Evolutionary conservation across 2,888 invertebrate species (phyloP).

Genomic region (Lampropteryx suffumata): DNA sequence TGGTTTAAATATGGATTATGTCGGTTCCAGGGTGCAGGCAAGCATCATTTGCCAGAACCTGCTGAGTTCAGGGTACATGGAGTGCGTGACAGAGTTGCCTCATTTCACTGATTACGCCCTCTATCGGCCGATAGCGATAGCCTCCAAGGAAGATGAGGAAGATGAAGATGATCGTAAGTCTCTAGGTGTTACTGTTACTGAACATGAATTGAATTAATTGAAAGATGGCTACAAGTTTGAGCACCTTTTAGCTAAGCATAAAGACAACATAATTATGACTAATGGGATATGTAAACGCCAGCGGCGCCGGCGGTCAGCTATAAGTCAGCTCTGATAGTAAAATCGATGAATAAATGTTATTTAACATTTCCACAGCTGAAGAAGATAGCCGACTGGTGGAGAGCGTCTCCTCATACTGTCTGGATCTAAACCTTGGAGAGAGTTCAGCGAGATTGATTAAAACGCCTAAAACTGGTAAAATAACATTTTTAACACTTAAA

Average conservation of each 20-base stretch:
- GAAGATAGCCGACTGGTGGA: slow-evolving; percentile 63
- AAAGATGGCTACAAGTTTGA: too few species aligned
- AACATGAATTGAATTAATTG: too few species aligned
- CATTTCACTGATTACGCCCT: slow-evolving; percentile 85
- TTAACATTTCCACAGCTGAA: slow-evolving; percentile 48
- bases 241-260: too few species aligned
- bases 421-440: slow-evolving; percentile 72
- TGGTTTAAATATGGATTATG: too few species aligned
- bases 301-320: too few species aligned
- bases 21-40: slow-evolving; percentile 86
- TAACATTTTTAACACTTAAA: too few species aligned
- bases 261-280: too few species aligned
- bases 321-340: too few species aligned
- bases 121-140: slow-evolving; percentile 67
- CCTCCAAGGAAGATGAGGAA: slow-evolving; percentile 45
- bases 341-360: too few species aligned
- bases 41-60: slow-evolving; percentile 90
- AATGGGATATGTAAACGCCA: too few species aligned
- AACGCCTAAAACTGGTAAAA: slow-evolving; percentile 64
- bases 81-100: slow-evolving; percentile 83
- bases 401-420: slow-evolving; percentile 82
- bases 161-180: slow-evolving; percentile 23
- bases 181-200: too few species aligned
- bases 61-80: slow-evolving; percentile 89
- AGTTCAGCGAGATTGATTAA: slow-evolving; percentile 73